These are phyloP conservation scores for Drosophila suzukii DNA, from an alignment of 1,140 invertebrate species.

Conservation along the genomic window DNA sequence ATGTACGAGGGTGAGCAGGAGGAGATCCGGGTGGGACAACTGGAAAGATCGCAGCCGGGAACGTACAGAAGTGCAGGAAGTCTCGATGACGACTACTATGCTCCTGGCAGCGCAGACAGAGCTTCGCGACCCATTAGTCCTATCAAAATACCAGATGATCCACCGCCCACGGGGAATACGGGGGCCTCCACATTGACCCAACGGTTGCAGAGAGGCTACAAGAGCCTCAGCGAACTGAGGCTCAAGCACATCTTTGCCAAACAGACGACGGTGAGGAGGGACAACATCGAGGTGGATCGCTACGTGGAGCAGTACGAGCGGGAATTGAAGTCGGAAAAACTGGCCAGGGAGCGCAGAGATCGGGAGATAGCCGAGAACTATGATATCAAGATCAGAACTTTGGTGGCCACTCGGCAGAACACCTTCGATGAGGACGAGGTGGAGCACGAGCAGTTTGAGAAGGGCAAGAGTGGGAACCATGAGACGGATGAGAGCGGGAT, in stretches of 20 bases:
- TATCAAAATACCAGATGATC: constrained; percentile 38
- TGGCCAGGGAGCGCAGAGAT: constrained; percentile 50
- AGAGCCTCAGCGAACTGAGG: constrained; percentile 71
- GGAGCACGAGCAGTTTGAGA: constrained; percentile 13
- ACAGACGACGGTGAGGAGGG: constrained; percentile 60
- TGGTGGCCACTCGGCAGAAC: constrained; percentile 51
- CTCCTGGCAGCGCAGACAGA: constrained; percentile 37
- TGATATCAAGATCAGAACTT: constrained; percentile 63
- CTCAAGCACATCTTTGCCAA: constrained; percentile 77
- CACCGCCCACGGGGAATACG: not conserved
- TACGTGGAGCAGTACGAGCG: constrained; percentile 74
- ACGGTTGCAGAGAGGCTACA: constrained; percentile 70
- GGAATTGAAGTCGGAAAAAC: constrained; percentile 57
- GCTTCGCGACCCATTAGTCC: constrained; percentile 62
- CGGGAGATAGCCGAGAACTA: constrained; percentile 77
- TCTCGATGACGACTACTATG: constrained; percentile 76
- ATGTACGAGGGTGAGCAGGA: constrained; percentile 54
- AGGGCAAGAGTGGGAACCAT: constrained; percentile 21
- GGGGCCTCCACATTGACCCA: constrained; percentile 38
- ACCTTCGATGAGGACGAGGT: constrained; percentile 39
- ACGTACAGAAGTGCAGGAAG: constrained; percentile 74
- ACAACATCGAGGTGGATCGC: constrained; percentile 68
- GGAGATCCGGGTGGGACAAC: not conserved
- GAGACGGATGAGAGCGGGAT: constrained; percentile 75
- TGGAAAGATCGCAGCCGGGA: constrained; percentile 16